Conservation (phyloP, 2,113 vertebrate genomes). For the Aphyosemion australe region DNA sequence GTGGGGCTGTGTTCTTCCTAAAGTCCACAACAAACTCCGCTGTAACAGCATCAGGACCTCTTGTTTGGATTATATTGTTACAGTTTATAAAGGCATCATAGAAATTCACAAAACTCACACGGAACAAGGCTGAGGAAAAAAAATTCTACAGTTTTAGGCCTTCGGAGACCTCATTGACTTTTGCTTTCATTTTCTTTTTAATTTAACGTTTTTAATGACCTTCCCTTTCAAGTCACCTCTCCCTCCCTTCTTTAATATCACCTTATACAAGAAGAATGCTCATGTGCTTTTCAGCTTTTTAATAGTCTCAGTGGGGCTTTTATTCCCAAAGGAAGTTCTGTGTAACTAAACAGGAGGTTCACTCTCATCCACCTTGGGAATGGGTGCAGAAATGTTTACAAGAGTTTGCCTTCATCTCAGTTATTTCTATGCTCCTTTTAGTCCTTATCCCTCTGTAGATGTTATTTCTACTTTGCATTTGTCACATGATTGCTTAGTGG, state of each 20-base stretch:
- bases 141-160: no score
- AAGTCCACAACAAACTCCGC: no score
- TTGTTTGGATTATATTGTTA: no score
- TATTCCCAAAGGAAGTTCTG: conserved; percentile 25
- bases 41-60: no score
- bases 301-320: conserved; percentile 6
- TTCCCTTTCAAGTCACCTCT: background rate
- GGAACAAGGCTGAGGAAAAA: no score
- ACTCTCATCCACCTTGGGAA: conserved; percentile 31
- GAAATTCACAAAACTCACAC: no score
- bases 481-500: conserved; percentile 35
- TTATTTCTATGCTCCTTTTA: background rate
- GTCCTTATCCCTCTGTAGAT: conserved; percentile 26
- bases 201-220: conserved; percentile 2
- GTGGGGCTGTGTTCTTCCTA: no score
- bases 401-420: background rate
- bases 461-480: conserved; percentile 51
- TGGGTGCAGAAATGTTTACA: conserved; percentile 28
- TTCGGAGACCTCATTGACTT: no score
- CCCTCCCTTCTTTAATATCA: background rate
- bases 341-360: conserved; percentile 23
- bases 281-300: conserved; percentile 16
- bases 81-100: no score
- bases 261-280: conserved; percentile 16
- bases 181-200: background rate